Percentiles rank a stretch among this genome's conserved stretches.
phyloP scores from a whole-genome alignment of 2,888 invertebrate genomes.

The Hydriomena furcata region DNA sequence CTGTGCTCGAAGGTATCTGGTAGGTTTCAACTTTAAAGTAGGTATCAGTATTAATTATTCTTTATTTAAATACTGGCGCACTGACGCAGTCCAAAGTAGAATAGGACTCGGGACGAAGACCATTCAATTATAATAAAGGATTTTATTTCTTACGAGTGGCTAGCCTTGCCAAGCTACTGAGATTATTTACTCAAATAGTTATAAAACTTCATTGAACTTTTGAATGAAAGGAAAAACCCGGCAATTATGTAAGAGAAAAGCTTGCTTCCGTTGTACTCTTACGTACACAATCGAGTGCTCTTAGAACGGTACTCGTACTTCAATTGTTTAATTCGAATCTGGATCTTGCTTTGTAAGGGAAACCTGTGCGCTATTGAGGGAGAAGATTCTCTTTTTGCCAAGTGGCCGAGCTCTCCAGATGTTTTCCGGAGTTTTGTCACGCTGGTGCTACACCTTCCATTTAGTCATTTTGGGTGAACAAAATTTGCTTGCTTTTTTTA shows the following conservation, averaged over 20 bases:
- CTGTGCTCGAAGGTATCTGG: no score
- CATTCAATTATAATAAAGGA: no score
- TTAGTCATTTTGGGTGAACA: not conserved
- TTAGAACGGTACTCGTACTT: conserved; percentile 5
- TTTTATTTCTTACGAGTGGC: no score
- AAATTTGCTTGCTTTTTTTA: no score
- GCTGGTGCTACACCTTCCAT: not conserved
- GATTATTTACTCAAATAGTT: conserved; percentile 13
- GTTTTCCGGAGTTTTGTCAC: not conserved
- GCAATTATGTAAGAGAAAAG: not conserved
- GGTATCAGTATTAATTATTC: no score
- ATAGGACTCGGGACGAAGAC: not conserved
- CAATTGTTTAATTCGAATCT: conserved; percentile 14
- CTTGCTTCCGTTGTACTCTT: conserved; percentile 5
- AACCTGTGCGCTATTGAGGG: not conserved
- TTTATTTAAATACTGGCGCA: no score
- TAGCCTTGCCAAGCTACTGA: not conserved
- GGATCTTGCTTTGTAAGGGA: conserved; percentile 10
- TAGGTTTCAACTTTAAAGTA: no score
- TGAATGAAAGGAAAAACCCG: not conserved
- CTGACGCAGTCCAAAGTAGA: no score
- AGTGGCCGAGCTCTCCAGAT: conserved; percentile 6
- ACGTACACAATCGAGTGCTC: conserved; percentile 2
- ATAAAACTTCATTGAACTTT: not conserved
- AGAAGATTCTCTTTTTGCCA: not conserved